Base-by-base conservation (phyloP, 2,797 vertebrate species). In the Otolemur crassicaudatus region DNA sequence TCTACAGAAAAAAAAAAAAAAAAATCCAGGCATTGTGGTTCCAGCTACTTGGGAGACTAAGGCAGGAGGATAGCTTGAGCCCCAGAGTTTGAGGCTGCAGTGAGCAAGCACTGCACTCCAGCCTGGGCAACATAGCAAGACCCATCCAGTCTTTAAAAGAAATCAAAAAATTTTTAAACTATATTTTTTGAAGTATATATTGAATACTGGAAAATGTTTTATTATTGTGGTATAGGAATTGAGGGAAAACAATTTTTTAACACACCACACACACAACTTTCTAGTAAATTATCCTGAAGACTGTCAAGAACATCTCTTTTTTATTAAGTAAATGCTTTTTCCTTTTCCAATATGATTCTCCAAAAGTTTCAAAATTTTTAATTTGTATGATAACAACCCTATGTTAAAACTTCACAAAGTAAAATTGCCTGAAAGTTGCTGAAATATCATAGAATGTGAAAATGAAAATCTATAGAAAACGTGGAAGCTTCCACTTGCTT, bases 381-480 rank as follows among this genome's bases (percentile, higher is more conserved):
- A 79, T 27, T 79, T 92, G 13, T 37, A 88, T 40, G 23, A 72
- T 34, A 91, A 89, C 5, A 94, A 72, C 20, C 14, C 46, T 49
- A 37, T 23, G 20, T 73, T 88, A 88, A 90, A 88, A 92, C 27
- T 49, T 91, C 40, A 80, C 79, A 92, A 94, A 49, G 25, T 93
- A n/a, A 97, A 95, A 84, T 40, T 81, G 31, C 10, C 76, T 67
- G 43, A 89, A 87, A 87, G 22, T 86, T 94, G 73, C 49, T 83
- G 31, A 93, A 92, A 76, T 90, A 34, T 79, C 63, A 75, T 20
- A n/a, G 25, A 95, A 84, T 23, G 65, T 23, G 34, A 85, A 89
- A 89, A 93, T 95, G 82, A 95, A 96, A 96, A 87, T 73, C 49
- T 87, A 25, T 22, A 94, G 56, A n/a, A 94, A 97, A 91, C 70